phyloP scores from a whole-genome alignment of 2,797 vertebrate genomes.

The Fundulus diaphanus region DNA sequence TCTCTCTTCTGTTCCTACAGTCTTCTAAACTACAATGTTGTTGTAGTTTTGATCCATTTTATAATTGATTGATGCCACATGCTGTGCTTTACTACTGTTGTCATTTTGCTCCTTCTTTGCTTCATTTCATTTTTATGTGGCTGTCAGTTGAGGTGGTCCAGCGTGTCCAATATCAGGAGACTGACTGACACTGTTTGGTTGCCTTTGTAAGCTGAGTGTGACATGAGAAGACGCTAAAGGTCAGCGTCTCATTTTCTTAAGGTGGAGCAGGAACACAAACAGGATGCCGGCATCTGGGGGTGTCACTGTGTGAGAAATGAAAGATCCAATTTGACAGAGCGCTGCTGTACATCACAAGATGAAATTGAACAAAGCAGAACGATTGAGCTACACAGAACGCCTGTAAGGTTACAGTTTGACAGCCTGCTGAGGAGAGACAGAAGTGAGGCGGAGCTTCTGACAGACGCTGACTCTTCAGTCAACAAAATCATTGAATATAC shows the following conservation, averaged over 20 bases:
- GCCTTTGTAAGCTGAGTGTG: conserved; percentile 17
- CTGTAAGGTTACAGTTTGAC: conserved; percentile 18
- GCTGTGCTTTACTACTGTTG: no score
- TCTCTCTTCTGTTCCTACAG: background rate
- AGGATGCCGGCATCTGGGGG: background rate
- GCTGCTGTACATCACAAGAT: background rate
- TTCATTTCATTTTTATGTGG: background rate
- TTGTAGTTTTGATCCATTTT: background rate
- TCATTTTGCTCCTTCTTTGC: background rate
- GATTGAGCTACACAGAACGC: background rate
- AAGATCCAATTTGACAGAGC: conserved; percentile 12
- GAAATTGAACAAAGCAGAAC: conserved; percentile 4
- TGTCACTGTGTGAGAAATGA: conserved; percentile 19
- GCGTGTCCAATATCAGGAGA: no score
- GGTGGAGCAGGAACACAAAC: background rate
- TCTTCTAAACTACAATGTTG: background rate
- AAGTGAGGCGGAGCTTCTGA: background rate
- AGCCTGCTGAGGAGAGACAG: background rate
- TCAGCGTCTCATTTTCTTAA: conserved; percentile 22
- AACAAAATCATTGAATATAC: background rate
- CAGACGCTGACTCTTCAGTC: background rate
- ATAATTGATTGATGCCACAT: background rate
- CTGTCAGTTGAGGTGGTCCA: background rate
- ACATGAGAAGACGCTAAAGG: conserved; percentile 15
- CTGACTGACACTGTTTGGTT: background rate